Percentiles rank a stretch among this genome's conserved stretches.
Conservation (phyloP, 2,888 invertebrate genomes). For the Archaeoteleia sp. region DNA sequence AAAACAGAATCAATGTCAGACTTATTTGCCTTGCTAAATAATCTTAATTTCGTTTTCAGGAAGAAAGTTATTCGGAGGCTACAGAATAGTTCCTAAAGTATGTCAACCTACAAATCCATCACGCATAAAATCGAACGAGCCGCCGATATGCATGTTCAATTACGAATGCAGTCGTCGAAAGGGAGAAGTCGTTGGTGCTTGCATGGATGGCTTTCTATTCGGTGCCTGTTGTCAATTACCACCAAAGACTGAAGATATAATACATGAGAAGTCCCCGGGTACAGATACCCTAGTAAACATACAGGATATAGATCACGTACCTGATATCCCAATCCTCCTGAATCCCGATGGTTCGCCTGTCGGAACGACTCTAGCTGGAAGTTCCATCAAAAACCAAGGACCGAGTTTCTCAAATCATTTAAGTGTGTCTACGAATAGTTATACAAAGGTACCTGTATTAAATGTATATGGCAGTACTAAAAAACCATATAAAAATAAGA, state of each 20-base stretch:
- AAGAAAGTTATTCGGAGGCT: conserved; percentile 88
- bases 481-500: conserved; percentile 75
- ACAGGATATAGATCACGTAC: conserved; percentile 70
- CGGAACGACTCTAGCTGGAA: conserved; percentile 46
- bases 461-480: conserved; percentile 56
- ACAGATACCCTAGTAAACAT: conserved; percentile 59
- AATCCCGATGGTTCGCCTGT: conserved; percentile 70
- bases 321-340: conserved; percentile 69
- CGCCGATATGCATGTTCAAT: conserved; percentile 94
- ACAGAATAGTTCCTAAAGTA: conserved; percentile 88
- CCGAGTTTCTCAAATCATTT: conserved; percentile 42
- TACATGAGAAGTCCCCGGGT: conserved; percentile 16
- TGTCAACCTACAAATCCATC: conserved; percentile 84
- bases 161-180: conserved; percentile 88
- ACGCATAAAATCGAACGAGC: conserved; percentile 79
- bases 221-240: conserved; percentile 92
- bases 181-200: conserved; percentile 91
- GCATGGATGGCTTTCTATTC: conserved; percentile 94
- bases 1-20: too few relatives aligned
- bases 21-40: too few relatives aligned
- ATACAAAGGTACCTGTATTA: conserved; percentile 63
- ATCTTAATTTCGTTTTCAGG: conserved; percentile 60
- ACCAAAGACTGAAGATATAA: conserved; percentile 65
- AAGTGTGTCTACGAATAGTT: conserved; percentile 39
- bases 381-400: conserved; percentile 31